phyloP scores from a whole-genome alignment of 2,113 vertebrate species.

The Aviceda subcristata region DNA sequence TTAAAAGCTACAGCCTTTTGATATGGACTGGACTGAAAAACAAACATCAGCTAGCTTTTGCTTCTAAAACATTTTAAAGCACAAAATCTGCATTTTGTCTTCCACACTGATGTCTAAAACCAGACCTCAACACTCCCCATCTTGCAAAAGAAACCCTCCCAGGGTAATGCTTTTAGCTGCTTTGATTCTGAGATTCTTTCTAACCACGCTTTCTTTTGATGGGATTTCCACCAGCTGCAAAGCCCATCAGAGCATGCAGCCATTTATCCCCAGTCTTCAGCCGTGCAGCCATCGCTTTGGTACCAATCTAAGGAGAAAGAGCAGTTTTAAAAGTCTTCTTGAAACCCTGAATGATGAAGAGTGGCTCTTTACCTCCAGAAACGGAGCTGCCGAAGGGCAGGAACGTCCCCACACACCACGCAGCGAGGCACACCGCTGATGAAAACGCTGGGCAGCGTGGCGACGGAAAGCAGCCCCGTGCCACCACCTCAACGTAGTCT shows the following conservation, averaged over 20 bases:
- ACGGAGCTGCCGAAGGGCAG: not conserved
- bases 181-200: not conserved
- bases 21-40: not conserved
- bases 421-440: not conserved
- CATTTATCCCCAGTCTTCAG: not conserved
- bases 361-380: not conserved
- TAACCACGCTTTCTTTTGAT: not conserved
- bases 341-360: not conserved
- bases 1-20: not conserved
- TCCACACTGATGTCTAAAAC: not conserved
- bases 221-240: not conserved
- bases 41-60: not conserved
- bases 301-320: not conserved
- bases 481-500: not conserved
- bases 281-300: not conserved
- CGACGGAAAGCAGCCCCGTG: not conserved
- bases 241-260: not conserved
- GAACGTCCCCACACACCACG: not conserved
- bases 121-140: not conserved
- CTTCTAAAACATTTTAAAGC: not conserved
- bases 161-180: not conserved
- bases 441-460: not conserved
- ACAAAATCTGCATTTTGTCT: conserved; percentile 9
- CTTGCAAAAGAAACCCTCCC: not conserved
- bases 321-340: not conserved